Percentiles rank a stretch among this genome's conserved stretches.
Evolutionary conservation across 1,140 invertebrate species (phyloP).

Genomic region (Saccostrea echinata): DNA sequence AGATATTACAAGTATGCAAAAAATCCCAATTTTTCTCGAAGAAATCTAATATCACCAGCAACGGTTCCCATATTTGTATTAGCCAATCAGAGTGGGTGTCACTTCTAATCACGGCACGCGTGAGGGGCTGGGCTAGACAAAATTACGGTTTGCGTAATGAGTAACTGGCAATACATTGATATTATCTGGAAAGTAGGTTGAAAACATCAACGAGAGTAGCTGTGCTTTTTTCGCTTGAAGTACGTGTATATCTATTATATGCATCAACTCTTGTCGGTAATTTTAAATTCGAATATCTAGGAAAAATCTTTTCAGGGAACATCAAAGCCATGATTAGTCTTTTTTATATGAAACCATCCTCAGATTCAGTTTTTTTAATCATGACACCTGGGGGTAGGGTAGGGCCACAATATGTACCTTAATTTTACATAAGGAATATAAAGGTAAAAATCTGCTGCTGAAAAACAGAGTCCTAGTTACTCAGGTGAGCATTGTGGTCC

Average conservation of each 20-base stretch:
- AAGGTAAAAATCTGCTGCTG: too few species aligned
- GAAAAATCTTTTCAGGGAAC: too few species aligned
- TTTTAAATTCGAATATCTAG: too few species aligned
- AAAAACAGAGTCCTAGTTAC: too few species aligned
- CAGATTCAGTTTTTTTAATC: too few species aligned
- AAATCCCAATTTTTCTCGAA: conserved; percentile 56
- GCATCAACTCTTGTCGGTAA: background rate
- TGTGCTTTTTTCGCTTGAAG: background rate
- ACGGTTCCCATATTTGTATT: conserved; percentile 62
- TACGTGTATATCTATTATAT: background rate
- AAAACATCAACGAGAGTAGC: too few species aligned
- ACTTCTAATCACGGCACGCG: conserved; percentile 35
- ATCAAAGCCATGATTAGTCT: too few species aligned
- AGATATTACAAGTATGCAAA: conserved; percentile 65
- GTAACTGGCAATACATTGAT: conserved; percentile 34
- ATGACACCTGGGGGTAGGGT: too few species aligned
- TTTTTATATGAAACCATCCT: too few species aligned
- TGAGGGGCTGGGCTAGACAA: conserved; percentile 21
- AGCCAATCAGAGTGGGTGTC: conserved; percentile 39
- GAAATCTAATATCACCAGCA: conserved; percentile 61
- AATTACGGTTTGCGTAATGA: conserved; percentile 21
- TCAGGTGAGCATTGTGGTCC: too few species aligned
- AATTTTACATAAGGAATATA: too few species aligned
- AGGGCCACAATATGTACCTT: too few species aligned
- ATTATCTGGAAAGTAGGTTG: conserved; percentile 20